Percentiles rank a stretch among this genome's conserved stretches.
phyloP scores from a whole-genome alignment of 2,888 invertebrate species.

The Harpalus rufipes region DNA sequence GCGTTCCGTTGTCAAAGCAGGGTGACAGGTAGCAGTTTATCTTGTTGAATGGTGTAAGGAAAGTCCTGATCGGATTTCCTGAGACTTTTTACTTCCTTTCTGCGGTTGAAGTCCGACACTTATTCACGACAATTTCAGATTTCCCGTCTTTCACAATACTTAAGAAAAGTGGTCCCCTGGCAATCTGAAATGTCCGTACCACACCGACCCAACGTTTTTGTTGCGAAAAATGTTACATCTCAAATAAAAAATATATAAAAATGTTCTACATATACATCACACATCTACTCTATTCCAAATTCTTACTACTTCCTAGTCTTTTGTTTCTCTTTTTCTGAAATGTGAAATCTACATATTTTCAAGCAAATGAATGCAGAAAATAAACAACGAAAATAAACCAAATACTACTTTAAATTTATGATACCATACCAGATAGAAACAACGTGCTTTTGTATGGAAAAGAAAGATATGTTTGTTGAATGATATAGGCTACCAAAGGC shows the following conservation, averaged over 20 bases:
- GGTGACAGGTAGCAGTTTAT: conserved; percentile 46
- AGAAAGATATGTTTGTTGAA: too few species aligned
- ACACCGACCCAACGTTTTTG: not conserved
- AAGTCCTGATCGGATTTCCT: conserved; percentile 54
- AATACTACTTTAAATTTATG: too few species aligned
- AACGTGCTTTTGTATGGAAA: too few species aligned
- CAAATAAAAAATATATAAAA: not conserved
- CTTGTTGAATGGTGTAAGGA: conserved; percentile 44
- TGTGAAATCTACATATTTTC: too few species aligned
- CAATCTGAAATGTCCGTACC: conserved; percentile 13
- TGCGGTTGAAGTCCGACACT: conserved; percentile 38
- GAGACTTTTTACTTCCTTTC: conserved; percentile 52
- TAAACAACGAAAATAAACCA: too few species aligned
- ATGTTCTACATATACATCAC: not conserved
- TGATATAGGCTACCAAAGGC: too few species aligned
- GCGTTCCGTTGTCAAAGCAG: conserved; percentile 28
- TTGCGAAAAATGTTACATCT: conserved; percentile 3
- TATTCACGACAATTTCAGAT: conserved; percentile 48
- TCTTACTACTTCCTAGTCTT: too few species aligned
- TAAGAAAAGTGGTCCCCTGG: conserved; percentile 33
- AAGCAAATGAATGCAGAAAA: too few species aligned
- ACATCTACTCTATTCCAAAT: not conserved
- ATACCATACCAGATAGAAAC: too few species aligned
- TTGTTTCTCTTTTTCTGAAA: too few species aligned
- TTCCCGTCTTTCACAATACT: conserved; percentile 32